Evolutionary conservation across 2,797 vertebrate genomes (phyloP), one percentile per base, ranked within the genome.

Genomic region (Sphenopsis melanotis): DNA sequence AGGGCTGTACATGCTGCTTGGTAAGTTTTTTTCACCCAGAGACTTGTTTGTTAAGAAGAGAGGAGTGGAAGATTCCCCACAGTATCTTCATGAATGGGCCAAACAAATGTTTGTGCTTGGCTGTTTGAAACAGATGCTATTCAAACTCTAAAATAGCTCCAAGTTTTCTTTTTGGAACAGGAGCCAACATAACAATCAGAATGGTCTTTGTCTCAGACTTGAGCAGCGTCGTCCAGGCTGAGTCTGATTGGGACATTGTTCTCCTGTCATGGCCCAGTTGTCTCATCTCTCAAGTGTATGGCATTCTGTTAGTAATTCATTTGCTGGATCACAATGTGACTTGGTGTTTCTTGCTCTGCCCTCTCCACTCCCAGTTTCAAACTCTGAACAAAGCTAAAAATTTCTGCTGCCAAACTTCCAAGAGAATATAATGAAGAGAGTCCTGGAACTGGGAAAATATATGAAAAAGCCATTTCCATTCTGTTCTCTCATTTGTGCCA

Each of bases 51-150:
- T 79, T 36, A 57, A 14, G 30, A 53, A 60, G 30, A 18, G 20
- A 63, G 18, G 14, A 82, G 7, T 37, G 16, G 12, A 80, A 76
- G 36, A 39, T 42, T 74, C 36, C 14, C 32, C 46, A 6, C 21
- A 76, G 66, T 76, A 23, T 11, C 9, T 2, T 12, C 2, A 1
- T 0, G 2, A 47, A 18, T 32, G 39, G 65, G 21, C 52, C 61
- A 36, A 44, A 63, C 21, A 59, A 41, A 22, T 55, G 12, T 59
- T 70, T 41, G 22, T 68, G 27, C 49, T 78, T 75, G 44, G 32
- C 9, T 80, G n/a, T 69, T 69, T 49, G 55, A 49, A 86, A 21
- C 0, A 7, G 42, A 10, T 70, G 36, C 29, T 74, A 8, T 52
- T 70, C 24, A 55, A 86, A 77, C n/a, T 41, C 64, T 21, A 46